Evolutionary conservation across 1,140 invertebrate species (phyloP), one percentile per base, ranked within the genome.

Genomic region (Drosophila santomea): DNA sequence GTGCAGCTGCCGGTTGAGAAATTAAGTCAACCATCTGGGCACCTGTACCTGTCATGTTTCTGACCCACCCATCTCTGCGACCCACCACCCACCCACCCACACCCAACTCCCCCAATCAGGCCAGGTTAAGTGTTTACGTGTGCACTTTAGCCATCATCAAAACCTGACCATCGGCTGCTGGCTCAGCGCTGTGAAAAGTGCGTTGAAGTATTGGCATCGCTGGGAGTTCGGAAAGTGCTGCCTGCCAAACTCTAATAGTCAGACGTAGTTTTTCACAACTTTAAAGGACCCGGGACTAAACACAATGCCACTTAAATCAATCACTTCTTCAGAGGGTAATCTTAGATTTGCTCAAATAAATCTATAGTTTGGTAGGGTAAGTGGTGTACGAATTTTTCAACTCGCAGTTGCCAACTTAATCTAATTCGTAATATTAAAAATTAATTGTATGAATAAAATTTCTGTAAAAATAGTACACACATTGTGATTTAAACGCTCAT

Each of bases 51-150:
- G 47, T 45, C 50, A 48, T 39, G 32, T 64, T 57, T 48, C 32
- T 35, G 51, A 8, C 32, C 35, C 15, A 15, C 15, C 12, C 14
- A 6, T 25, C 23, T 25, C 23, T 25, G 23, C 23, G 0, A 23
- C 2, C 23, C 23, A 23, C 23, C 23, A 6, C 23, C 35, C 7
- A 7, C 15, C 11, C 14, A 6, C 38, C 39, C 39, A 8, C 39
- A 8, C 8, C 10, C 23, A n/a, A 17, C 48, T n/a, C 23, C 1
- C 10, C 15, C n/a, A 17, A 28, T 52, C 35, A 12, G 14, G 43
- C 61, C 47, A 54, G 15, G 64, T n/a, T 86, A 81, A 85, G 82
- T 86, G 81, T 86, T 86, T 85, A 80, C 81, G 81, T 85, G 81
- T 74, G 52, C 63, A 86, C 54, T 61, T 63, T 41, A 41, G 44